phyloP scores from a whole-genome alignment of 1,140 invertebrate species.

The Drosophila littoralis region DNA sequence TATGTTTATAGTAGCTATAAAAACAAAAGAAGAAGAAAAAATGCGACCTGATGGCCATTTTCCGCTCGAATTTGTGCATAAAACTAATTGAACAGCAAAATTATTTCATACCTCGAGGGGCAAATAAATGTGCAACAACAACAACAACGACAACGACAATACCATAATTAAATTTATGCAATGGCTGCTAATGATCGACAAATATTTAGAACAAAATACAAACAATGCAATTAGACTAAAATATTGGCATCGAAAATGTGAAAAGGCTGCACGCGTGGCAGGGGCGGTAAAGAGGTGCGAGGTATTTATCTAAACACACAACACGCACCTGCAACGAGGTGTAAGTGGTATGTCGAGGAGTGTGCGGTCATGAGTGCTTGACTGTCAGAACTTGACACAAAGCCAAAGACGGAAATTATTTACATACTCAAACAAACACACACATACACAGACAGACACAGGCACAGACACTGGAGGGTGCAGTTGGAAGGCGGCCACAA shows the following conservation, averaged over 20 bases:
- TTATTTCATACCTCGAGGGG: constrained; percentile 65
- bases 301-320: background rate
- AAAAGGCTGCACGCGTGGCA: background rate
- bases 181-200: constrained; percentile 42
- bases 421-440: constrained; percentile 34
- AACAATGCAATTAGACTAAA: constrained; percentile 65
- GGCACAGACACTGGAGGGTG: constrained; percentile 1
- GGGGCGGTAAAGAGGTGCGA: background rate
- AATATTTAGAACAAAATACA: constrained; percentile 61
- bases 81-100: constrained; percentile 81
- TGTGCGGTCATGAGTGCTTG: constrained; percentile 34
- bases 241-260: constrained; percentile 28
- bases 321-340: constrained; percentile 63
- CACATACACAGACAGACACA: constrained; percentile 21
- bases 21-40: constrained; percentile 34
- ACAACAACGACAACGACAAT: constrained; percentile 1
- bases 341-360: constrained; percentile 42
- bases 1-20: constrained; percentile 76
- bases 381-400: constrained; percentile 74
- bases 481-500: constrained; percentile 28
- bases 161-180: constrained; percentile 7
- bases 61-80: constrained; percentile 69
- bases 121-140: constrained; percentile 42
- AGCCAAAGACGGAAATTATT: constrained; percentile 73
- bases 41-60: constrained; percentile 56